These are phyloP conservation scores for Cygnus olor DNA, from an alignment of 2,797 vertebrate genomes.

Conservation along the genomic window DNA sequence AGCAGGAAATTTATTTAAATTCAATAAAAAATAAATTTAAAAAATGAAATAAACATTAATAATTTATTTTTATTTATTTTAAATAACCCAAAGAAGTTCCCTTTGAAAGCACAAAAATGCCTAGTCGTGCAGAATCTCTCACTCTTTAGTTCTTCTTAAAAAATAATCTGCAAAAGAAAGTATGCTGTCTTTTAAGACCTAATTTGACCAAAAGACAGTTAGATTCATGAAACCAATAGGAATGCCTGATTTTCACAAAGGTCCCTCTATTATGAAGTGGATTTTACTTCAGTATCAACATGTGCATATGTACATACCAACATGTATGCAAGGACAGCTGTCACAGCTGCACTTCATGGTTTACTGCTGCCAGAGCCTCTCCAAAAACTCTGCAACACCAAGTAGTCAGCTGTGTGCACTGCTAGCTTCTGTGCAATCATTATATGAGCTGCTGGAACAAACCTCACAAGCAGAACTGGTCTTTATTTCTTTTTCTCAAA, in stretches of 20 bases:
- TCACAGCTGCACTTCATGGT: background rate
- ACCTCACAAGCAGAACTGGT: no score
- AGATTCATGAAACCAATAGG: background rate
- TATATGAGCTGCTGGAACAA: background rate
- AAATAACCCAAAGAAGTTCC: background rate
- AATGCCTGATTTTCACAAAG: background rate
- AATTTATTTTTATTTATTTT: background rate
- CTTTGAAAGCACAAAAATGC: background rate
- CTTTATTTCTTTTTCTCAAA: background rate
- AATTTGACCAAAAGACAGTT: background rate
- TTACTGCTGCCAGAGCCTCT: background rate
- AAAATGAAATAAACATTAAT: background rate
- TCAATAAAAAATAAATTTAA: background rate
- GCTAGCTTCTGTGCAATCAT: rapidly evolving
- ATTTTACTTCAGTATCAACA: background rate
- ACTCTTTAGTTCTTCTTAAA: background rate
- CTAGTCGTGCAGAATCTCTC: background rate
- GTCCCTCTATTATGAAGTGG: background rate
- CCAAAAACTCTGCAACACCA: background rate
- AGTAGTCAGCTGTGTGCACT: rapidly evolving
- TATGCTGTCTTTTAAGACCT: background rate
- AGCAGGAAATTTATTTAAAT: background rate
- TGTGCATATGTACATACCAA: background rate
- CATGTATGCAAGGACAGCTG: rapidly evolving
- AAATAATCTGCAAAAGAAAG: background rate